Evolutionary conservation across 2,888 invertebrate species (phyloP), one percentile per base, ranked within the genome.

Genomic region (Chrysodeixis includens): DNA sequence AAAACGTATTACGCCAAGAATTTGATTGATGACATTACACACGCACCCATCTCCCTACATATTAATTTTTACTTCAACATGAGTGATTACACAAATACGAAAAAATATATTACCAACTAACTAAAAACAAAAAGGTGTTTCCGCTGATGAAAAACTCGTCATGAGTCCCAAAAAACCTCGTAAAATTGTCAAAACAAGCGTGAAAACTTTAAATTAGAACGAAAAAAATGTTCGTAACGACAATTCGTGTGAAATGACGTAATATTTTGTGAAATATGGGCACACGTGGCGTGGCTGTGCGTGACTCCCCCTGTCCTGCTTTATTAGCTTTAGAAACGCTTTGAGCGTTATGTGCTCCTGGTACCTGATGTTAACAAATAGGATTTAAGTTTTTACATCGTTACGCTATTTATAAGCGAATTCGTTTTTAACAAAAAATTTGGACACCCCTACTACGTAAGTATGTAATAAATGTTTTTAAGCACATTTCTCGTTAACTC

Each of bases 261-360:
- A 81, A 85, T 80, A 78, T 78, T 75, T 76, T 74, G 83, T 84
- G 81, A 83, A 82, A 79, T 83, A 84, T 82, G 74, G 71, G 68
- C 74, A 63, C 82, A 77, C 74, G 65, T 69, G 73, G 66, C 58
- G 74, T 61, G 66, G 79, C 62, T 72, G 81, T 83, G 85, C 88
- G 89, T 89, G 89, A 87, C 89, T 74, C 80, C 76, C 82, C 84
- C 84, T 83, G 81, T 84, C 72, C 79, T 74, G 77, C 71, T 83
- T 85, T 83, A 86, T 84, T 84, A 84, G 77, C 77, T 76, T 72
- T 62, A 72, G 56, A n/a, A 74, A 71, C 72, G 73, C 72, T 67
- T 55, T 18, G 57, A 16, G 59, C 51, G 56, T 62, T 59, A 66
- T 71, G 72, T 72, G 30, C 49, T 46, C 66, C 66, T 76, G 54